Base-by-base conservation (phyloP, 2,797 vertebrate species). In the Schizothorax lantsangensis region DNA sequence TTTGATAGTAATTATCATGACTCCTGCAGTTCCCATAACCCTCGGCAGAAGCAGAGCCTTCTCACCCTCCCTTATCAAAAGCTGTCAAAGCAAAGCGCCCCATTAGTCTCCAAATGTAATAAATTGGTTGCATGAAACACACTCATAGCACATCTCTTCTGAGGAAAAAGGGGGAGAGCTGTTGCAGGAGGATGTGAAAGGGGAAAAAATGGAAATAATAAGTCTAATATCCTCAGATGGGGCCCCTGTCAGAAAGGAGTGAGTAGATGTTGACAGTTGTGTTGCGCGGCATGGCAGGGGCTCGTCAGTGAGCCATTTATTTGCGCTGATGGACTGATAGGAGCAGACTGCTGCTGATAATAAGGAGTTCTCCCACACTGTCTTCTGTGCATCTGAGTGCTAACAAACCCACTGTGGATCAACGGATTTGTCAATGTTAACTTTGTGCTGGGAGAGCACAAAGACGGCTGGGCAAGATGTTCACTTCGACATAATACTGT, bases 41-140 rank as follows among this genome's bases (percentile, higher is more conserved):
- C 75, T 88, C 71, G 80, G 89, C 79, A 88, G 81, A 88, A 87
- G 30, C 78, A 81, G 69, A 79, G 83, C 83, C 88, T 89, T 85
- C 89, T 88, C 78, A 79, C 87, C 90, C 80, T 74, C 84, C 81
- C 88, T 84, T 91, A 90, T 89, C 89, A 90, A 89, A 83, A 84
- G 87, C 90, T 90, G 89, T 89, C 87, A 90, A 86, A 89, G 84
- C 83, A 88, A 83, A 87, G 86, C 82, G 77, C 88, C 83, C 86
- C 87, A 89, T 92, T 88, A 93, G 88, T 88, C 89, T 88, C 83
- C 84, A 88, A 90, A 90, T 82, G 87, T 88, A 86, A 90, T 89
- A 85, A 91, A 91, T 86, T 89, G 89, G 82, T 89, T 87, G 83
- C 66, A 87, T 88, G 89, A 86, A 88, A 90, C 82, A 88, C 88